Evolutionary conservation across 2,113 vertebrate species (phyloP), one percentile per base, ranked within the genome.

Genomic region (Lucifuga dentata): DNA sequence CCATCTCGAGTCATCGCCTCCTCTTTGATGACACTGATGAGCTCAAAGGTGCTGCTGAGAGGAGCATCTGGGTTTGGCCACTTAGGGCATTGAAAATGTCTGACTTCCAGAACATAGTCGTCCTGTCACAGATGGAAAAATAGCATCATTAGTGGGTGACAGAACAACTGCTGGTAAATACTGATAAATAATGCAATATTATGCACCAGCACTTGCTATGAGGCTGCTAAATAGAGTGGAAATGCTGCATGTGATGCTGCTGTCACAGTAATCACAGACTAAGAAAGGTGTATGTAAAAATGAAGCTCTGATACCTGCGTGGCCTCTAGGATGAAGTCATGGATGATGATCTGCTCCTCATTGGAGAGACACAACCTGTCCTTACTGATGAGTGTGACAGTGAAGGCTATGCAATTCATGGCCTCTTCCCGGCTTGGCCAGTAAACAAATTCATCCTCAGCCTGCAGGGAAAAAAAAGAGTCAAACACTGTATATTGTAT

Each of bases 381-480:
- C 91, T 97, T 98, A 92, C 95, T 99, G 92, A 99, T 98, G 80
- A 99, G 96, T 57, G 98, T 99, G 92, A 99, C 98, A 7, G 96
- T 99, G 89, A 99, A 99, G 83, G 96, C 94, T 83, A 98, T 94
- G 86, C 97, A 99, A 92, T 98, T 99, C 96, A 99, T 98, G 86
- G 98, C 95, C 92, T 98, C 96, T 80, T 99, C 98, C 1, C 98
- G 94, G 88, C 97, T 98, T 20, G 97, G 97, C 98, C 98, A 99
- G 89, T 99, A 99, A 48, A 98, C 97, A 95, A 98, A 99, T 86
- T 99, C 97, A 86, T 98, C 97, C 91, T 99, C 97, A 29, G 97
- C 96, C 97, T 99, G 77, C 38, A 71, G 81, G 65, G 17, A 81
- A 63, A 39, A 11, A 63, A 21, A 36, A 10, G 26, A 3, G 40